Conservation (phyloP, 1,140 invertebrate species). For the Diorhabda elongata region DNA sequence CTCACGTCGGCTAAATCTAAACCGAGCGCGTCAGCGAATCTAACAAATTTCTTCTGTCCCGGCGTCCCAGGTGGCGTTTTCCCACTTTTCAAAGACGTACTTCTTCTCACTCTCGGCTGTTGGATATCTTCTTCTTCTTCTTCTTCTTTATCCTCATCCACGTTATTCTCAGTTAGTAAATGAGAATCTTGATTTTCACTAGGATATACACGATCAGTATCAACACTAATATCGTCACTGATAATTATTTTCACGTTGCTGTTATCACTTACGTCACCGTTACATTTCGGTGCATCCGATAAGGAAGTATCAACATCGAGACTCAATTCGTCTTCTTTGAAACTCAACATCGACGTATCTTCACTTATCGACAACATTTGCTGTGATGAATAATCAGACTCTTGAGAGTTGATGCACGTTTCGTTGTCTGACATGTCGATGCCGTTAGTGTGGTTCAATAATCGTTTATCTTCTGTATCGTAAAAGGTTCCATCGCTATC, state of each 20-base stretch:
- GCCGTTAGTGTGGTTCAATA: not conserved
- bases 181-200: constrained; percentile 8
- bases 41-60: constrained; percentile 86
- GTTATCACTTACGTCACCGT: constrained; percentile 5
- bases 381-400: constrained; percentile 8
- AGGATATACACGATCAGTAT: constrained; percentile 12
- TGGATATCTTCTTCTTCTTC: not conserved
- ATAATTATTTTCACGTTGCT: not conserved
- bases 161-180: not conserved
- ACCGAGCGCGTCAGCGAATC: constrained; percentile 92
- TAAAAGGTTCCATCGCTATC: constrained; percentile 54
- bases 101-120: constrained; percentile 63
- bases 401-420: not conserved
- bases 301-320: constrained; percentile 16
- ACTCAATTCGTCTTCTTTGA: constrained; percentile 18
- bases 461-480: constrained; percentile 48
- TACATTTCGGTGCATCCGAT: constrained; percentile 1
- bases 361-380: constrained; percentile 20
- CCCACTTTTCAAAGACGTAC: constrained; percentile 83
- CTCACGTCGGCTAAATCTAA: constrained; percentile 87
- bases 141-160: not conserved
- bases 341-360: constrained; percentile 24
- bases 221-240: constrained; percentile 7
- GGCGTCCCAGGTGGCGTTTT: constrained; percentile 89
- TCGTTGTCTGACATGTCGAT: not conserved